These are phyloP conservation scores for Emmelina monodactyla DNA, from an alignment of 2,888 invertebrate genomes.

Conservation along the genomic window DNA sequence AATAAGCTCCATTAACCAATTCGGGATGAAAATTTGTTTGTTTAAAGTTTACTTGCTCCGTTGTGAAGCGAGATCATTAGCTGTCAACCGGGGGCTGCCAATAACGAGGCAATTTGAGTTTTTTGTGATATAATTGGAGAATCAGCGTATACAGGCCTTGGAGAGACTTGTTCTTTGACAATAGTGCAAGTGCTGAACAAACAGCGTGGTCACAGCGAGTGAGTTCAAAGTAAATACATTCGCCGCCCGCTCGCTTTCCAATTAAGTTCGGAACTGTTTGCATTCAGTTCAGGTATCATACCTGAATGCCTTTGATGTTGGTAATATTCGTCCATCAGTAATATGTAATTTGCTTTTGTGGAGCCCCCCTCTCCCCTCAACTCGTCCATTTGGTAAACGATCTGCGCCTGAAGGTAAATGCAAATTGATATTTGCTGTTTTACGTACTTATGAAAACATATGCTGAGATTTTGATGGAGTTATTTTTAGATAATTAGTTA, in stretches of 20 bases:
- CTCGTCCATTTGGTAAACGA: conserved; percentile 5
- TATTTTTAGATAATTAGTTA: background rate
- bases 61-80: conserved; percentile 28
- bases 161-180: conserved; percentile 27
- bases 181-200: conserved; percentile 40
- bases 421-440: background rate
- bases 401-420: background rate
- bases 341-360: conserved; percentile 30
- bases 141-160: background rate
- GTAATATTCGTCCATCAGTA: conserved; percentile 29
- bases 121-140: too few relatives aligned
- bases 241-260: conserved; percentile 42
- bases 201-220: conserved; percentile 37
- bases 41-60: conserved; percentile 37
- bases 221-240: conserved; percentile 43
- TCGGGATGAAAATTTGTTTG: conserved; percentile 40
- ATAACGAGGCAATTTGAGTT: too few relatives aligned
- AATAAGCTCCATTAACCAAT: conserved; percentile 60
- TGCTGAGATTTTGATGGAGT: background rate
- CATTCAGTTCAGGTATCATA: conserved; percentile 35
- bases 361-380: conserved; percentile 12
- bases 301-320: conserved; percentile 43
- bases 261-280: conserved; percentile 49
- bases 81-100: conserved; percentile 10
- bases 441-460: background rate